phyloP scores from a whole-genome alignment of 2,888 invertebrate species.

The Himalopsyche japonica region DNA sequence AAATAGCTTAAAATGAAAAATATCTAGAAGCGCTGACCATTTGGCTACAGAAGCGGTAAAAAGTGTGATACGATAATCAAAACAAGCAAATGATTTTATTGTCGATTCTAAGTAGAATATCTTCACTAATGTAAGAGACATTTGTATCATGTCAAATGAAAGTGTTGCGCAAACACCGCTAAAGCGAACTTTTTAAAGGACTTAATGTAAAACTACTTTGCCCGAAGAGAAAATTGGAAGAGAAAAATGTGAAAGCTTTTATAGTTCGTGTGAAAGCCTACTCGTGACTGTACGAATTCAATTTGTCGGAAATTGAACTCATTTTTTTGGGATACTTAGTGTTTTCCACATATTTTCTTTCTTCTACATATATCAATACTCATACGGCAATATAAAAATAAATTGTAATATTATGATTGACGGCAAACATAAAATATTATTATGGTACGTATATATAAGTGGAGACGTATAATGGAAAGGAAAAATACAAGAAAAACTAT shows the following conservation, averaged over 20 bases:
- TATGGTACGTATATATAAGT: too few relatives aligned
- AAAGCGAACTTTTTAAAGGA: not conserved
- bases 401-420: too few relatives aligned
- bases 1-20: too few relatives aligned
- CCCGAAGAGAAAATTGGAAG: not conserved
- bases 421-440: too few relatives aligned
- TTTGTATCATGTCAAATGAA: not conserved
- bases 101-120: not conserved
- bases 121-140: not conserved
- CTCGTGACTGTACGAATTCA: not conserved
- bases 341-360: not conserved
- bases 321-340: not conserved
- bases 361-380: not conserved
- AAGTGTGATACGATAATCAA: not conserved
- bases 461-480: too few relatives aligned
- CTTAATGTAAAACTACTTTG: not conserved
- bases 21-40: too few relatives aligned
- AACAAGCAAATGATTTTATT: not conserved
- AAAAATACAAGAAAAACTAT: too few relatives aligned
- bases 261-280: not conserved
- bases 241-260: not conserved
- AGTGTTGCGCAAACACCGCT: not conserved
- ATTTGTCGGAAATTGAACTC: not conserved
- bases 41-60: not conserved
- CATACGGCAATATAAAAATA: not conserved